These are phyloP conservation scores for Phaenicophaeus curvirostris DNA, from an alignment of 2,797 vertebrate species.

Conservation along the genomic window DNA sequence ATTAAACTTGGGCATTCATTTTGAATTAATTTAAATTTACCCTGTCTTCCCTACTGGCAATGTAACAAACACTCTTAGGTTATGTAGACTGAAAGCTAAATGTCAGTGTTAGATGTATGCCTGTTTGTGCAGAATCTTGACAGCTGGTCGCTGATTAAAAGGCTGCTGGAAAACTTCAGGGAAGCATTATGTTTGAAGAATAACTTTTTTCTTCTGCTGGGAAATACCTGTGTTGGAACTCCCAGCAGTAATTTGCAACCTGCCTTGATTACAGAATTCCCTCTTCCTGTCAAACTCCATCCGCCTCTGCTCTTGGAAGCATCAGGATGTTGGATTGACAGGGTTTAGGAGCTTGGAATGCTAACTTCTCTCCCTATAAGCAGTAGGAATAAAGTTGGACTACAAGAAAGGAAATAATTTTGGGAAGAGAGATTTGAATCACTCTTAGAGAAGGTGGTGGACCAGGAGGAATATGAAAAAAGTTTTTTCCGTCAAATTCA, in stretches of 20 bases:
- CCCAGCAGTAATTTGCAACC: slow-evolving; percentile 51
- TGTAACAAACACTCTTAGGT: not conserved
- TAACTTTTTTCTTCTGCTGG: slow-evolving; percentile 50
- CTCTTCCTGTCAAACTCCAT: not conserved
- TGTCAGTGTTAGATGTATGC: slow-evolving; percentile 16
- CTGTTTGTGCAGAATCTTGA: slow-evolving; percentile 31
- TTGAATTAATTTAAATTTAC: not conserved
- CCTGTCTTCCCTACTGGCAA: not conserved
- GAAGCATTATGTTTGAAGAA: slow-evolving; percentile 59
- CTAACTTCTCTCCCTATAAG: not conserved
- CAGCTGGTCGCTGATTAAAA: slow-evolving; percentile 49
- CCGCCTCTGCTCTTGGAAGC: not conserved
- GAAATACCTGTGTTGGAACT: slow-evolving; percentile 35
- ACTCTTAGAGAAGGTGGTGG: not conserved
- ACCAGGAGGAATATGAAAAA: not conserved
- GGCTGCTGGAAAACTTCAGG: slow-evolving; percentile 61
- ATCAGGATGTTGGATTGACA: not conserved
- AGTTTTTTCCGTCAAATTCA: not conserved
- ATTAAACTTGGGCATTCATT: not conserved
- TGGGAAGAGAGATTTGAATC: not conserved
- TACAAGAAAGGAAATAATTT: not conserved
- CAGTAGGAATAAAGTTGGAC: not conserved
- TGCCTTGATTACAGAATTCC: slow-evolving; percentile 53
- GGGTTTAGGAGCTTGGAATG: not conserved
- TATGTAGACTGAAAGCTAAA: slow-evolving; percentile 33